Evolutionary conservation across 2,113 vertebrate genomes (phyloP).

Genomic region (Philantomba maxwellii): DNA sequence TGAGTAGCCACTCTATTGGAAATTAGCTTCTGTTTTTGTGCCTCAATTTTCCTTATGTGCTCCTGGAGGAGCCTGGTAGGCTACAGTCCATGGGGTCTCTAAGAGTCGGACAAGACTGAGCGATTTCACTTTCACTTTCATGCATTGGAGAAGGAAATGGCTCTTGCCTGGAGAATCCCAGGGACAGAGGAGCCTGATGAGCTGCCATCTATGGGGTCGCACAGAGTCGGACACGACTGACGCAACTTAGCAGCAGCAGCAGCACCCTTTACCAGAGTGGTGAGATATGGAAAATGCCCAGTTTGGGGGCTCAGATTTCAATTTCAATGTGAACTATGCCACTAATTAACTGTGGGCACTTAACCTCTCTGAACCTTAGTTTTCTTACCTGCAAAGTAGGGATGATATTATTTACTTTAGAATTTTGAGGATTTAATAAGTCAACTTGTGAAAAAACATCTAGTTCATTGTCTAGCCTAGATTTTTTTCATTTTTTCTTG

Average conservation of each 20-base stretch:
- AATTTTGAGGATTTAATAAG: background rate
- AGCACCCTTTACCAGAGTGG: background rate
- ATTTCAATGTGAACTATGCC: background rate
- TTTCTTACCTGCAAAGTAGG: background rate
- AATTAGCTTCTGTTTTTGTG: background rate
- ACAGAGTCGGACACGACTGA: too few relatives aligned
- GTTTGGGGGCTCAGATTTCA: background rate
- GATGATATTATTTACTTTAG: background rate
- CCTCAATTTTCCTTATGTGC: background rate
- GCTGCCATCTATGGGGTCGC: too few relatives aligned
- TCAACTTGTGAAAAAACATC: background rate
- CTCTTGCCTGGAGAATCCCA: too few relatives aligned
- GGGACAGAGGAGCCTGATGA: too few relatives aligned
- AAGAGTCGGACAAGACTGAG: too few relatives aligned
- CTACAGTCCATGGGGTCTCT: too few relatives aligned
- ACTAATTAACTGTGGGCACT: background rate
- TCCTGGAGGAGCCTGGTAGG: too few relatives aligned
- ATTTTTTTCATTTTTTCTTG: background rate
- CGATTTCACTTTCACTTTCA: too few relatives aligned
- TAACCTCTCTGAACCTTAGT: background rate
- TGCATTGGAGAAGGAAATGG: too few relatives aligned
- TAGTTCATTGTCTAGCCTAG: background rate
- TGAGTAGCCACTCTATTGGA: background rate
- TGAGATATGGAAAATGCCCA: background rate
- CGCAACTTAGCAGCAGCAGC: too few relatives aligned